Conservation (phyloP, 2,888 invertebrate species). For the Gastrophysa polygoni region DNA sequence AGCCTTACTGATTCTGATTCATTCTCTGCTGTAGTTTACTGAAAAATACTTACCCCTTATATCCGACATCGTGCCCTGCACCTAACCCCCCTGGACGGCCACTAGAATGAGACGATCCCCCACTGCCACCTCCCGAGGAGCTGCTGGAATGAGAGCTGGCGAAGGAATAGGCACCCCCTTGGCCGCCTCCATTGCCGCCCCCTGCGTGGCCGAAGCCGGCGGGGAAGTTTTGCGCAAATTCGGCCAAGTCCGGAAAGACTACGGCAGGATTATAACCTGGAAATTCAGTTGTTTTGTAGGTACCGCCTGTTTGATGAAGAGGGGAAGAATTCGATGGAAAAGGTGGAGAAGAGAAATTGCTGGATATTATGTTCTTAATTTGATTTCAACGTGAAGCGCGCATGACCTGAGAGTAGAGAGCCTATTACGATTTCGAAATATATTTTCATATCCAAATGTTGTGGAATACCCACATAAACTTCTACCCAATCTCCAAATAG, state of each 20-base stretch:
- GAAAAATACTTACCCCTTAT: slow-evolving; percentile 36
- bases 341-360: too few species aligned
- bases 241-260: slow-evolving; percentile 16
- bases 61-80: slow-evolving; percentile 35
- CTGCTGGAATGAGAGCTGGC: slow-evolving; percentile 37
- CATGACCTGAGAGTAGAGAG: too few species aligned
- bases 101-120: slow-evolving; percentile 20
- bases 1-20: background rate
- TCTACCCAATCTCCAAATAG: too few species aligned
- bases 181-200: slow-evolving; percentile 24
- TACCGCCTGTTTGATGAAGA: too few species aligned
- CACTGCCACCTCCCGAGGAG: slow-evolving; percentile 26
- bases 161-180: slow-evolving; percentile 32
- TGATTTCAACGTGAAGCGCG: too few species aligned
- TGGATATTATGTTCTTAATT: too few species aligned
- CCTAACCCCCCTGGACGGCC: slow-evolving; percentile 34
- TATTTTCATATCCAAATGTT: too few species aligned
- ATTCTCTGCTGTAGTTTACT: background rate
- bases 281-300: background rate
- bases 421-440: too few species aligned
- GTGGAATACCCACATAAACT: too few species aligned
- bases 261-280: slow-evolving; percentile 21
- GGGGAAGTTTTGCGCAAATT: slow-evolving; percentile 26
- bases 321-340: too few species aligned
- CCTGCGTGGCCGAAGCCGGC: slow-evolving; percentile 15